Base-by-base conservation (phyloP, 2,888 invertebrate genomes). In the Melanargia galathea region DNA sequence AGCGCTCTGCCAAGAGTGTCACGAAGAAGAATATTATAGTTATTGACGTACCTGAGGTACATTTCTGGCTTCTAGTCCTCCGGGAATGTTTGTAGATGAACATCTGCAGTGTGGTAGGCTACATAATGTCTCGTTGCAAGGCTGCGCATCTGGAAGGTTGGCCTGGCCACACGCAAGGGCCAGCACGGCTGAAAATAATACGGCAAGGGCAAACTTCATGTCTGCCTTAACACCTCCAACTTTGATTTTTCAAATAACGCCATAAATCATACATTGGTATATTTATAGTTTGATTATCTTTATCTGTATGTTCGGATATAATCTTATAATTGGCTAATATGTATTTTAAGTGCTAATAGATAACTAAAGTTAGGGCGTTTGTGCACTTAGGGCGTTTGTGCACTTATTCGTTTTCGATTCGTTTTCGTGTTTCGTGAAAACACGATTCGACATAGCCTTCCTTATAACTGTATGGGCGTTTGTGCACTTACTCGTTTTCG, bases 41-140 rank as follows among this genome's bases (percentile, higher is more conserved):
- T 20, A 7, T 30, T 60, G 10, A 58, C 54, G 33, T 76, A 93
- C 93, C 85, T 93, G 93, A 10, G 93, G 93, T 16, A 86, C 88
- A 64, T 92, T 80, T 16, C 81, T 76, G 0, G 84, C 65, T 1
- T 63, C 57, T 35, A 93, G 75, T 24, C 81, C 83, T 61, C 87
- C 92, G 40, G 93, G 93, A 64, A 92, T 90, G 0, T 78, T 70
- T 0, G 84, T 82, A 0, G 81, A 75, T 0, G 92, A 86, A 70
- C 94, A 94, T 62, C 90, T 84, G 75, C 94, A 94, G 51, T 86
- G 71, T 0, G 94, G 94, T 0, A 92, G 77, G 43, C 79, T 73
- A 71, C 94, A 94, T 4, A 73, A 70, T n/a, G 76, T 76, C 3
- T 67, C 60, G 67, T 84, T 71, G 73, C 92, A 92, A 1, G 66